Base-by-base conservation (phyloP, 2,888 invertebrate species). In the Eudasyphora cyanicolor region DNA sequence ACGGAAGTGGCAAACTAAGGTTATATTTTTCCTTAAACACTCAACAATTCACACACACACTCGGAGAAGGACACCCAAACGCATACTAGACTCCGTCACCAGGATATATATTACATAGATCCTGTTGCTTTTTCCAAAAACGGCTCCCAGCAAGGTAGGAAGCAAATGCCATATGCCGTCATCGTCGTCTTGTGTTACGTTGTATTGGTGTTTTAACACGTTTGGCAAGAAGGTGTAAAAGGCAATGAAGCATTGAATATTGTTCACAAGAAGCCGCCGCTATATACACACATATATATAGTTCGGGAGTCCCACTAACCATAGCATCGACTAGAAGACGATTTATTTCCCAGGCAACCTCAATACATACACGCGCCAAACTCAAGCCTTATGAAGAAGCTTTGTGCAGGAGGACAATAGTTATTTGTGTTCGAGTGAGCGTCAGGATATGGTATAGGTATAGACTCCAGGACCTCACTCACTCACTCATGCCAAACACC, bases 301-400 rank as follows among this genome's bases (percentile, higher is more conserved):
- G 51, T 27, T 49, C n/a, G 12, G 57, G 57, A 27, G 12, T 21
- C 5, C 6, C 21, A 5, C n/a, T n/a, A 57, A 60, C 77, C 74
- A 69, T 57, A 17, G 69, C 75, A 76, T 81, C 78, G 81, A 81
- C 84, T 84, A 62, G 19, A 76, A 86, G 85, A 85, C 85, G 87
- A 87, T 87, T 87, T 87, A 87, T 86, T 85, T 85, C 83, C 86
- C 82, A 82, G 84, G 84, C 85, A 86, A 86, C 86, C 54, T n/a
- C 51, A 71, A n/a, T 21, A 71, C 35, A 60, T 60, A 45, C 57
- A 69, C 38, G 51, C 8, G 51, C 32, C 45, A 45, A 45, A 14
- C 45, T n/a, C 7, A 2, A 45, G n/a, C n/a, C 12, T 7, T 27
- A 17, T 42, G n/a, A n/a, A 32, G 54, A 19, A 54, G 12, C 35